Percentiles rank a stretch among this genome's conserved stretches.
These are phyloP conservation scores for Tarsius wallacei DNA, from an alignment of 2,797 vertebrate genomes.

Conservation along the genomic window DNA sequence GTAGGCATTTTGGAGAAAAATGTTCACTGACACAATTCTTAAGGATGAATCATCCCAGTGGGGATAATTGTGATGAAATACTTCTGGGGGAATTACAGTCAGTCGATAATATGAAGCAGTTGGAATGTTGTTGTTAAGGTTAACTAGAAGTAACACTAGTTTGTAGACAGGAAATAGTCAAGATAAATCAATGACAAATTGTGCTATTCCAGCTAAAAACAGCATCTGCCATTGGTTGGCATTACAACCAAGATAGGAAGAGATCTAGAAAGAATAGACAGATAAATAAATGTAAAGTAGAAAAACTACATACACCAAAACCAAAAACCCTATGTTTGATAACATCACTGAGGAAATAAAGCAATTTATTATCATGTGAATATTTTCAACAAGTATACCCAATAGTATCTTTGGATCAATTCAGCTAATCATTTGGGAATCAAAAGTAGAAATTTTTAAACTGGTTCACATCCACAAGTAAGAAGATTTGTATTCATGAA, in stretches of 20 bases:
- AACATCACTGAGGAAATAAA: constrained; percentile 10
- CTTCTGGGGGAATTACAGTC: neutral
- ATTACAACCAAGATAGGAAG: neutral
- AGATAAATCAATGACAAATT: neutral
- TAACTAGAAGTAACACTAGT: neutral
- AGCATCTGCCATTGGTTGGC: neutral
- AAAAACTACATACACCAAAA: neutral
- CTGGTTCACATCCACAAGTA: constrained; percentile 48
- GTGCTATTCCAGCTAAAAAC: neutral
- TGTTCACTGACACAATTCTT: neutral
- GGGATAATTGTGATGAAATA: neutral
- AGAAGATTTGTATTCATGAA: constrained; percentile 82
- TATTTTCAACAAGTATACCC: constrained; percentile 1
- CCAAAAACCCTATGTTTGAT: neutral
- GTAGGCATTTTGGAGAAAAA: neutral
- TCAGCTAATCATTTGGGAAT: constrained; percentile 62
- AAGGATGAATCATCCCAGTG: neutral
- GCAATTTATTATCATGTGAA: neutral
- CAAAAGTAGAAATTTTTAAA: constrained; percentile 68
- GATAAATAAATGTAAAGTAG: neutral
- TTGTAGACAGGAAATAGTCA: neutral
- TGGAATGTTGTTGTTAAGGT: neutral
- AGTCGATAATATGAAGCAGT: neutral
- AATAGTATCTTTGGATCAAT: constrained; percentile 22
- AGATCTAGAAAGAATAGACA: neutral